Conservation (phyloP, 1,140 invertebrate species). For the Drosophila littoralis region DNA sequence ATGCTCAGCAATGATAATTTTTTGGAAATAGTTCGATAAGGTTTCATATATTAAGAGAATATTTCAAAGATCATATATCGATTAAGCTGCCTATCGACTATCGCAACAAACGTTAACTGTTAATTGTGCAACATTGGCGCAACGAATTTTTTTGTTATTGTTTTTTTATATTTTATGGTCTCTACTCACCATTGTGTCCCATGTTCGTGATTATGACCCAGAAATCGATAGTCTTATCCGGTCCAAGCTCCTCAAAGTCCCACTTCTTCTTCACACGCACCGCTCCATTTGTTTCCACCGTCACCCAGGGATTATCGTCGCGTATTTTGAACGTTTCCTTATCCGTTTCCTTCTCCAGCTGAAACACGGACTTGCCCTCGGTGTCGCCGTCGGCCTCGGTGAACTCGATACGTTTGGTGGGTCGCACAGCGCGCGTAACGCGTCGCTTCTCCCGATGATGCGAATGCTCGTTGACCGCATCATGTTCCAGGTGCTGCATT, state of each 20-base stretch:
- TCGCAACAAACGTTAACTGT: too few relatives aligned
- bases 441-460: conserved; percentile 91
- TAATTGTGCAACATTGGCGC: background rate
- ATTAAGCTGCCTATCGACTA: too few relatives aligned
- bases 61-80: too few relatives aligned
- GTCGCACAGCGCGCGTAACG: conserved; percentile 93
- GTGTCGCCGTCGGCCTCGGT: conserved; percentile 95
- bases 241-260: conserved; percentile 98
- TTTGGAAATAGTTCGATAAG: too few relatives aligned
- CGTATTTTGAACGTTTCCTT: conserved; percentile 96
- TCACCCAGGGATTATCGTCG: conserved; percentile 97
- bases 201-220: conserved; percentile 97
- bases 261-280: conserved; percentile 97
- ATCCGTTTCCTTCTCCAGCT: conserved; percentile 95
- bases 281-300: conserved; percentile 94
- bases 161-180: background rate
- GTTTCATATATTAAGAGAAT: too few relatives aligned
- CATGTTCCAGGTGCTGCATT: conserved; percentile 84
- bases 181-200: conserved; percentile 91
- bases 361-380: conserved; percentile 94
- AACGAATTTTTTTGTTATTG: background rate
- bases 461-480: conserved; percentile 85
- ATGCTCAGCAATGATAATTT: too few relatives aligned
- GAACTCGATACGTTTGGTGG: conserved; percentile 96
- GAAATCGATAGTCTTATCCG: conserved; percentile 97